Evolutionary conservation across 92 coral and sea anemone species (phyloP).

Genomic region (Palythoa heliodiscus): DNA sequence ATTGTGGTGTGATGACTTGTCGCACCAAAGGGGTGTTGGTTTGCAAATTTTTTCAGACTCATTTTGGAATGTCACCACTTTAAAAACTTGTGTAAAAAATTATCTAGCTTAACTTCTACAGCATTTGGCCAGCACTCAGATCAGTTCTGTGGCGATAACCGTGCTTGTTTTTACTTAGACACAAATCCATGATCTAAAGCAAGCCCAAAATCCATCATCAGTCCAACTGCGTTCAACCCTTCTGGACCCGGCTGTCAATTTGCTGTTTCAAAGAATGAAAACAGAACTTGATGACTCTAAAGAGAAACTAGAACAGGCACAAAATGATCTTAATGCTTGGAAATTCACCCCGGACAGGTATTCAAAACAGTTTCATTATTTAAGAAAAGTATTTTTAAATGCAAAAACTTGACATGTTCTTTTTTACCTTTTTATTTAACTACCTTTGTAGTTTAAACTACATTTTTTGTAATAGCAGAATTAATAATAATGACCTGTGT

Average conservation of each 20-base stretch:
- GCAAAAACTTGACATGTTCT: background rate
- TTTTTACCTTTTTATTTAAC: no score
- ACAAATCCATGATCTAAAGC: slow-evolving; percentile 98
- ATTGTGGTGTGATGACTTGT: no score
- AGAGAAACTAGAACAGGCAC: slow-evolving; percentile 97
- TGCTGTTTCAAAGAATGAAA: slow-evolving; percentile 98
- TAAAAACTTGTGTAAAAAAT: no score
- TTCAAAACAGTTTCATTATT: background rate
- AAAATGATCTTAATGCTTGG: slow-evolving; percentile 98
- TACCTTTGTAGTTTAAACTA: no score
- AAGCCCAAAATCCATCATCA: slow-evolving; percentile 95
- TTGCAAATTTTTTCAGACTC: no score
- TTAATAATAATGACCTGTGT: no score
- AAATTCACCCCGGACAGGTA: slow-evolving; percentile 99
- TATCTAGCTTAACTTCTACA: background rate
- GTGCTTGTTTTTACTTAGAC: slow-evolving; percentile 64
- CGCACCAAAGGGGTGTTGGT: no score
- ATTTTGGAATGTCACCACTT: background rate
- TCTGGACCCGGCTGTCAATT: slow-evolving; percentile 96
- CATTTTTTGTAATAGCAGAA: no score
- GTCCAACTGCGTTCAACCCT: slow-evolving; percentile 94
- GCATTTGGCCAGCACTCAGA: slow-evolving; percentile 8
- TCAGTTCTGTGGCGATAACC: slow-evolving; percentile 19
- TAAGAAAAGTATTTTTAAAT: background rate
- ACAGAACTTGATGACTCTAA: slow-evolving; percentile 94